A percentile compares a stretch with the other conserved stretches of the same genome.
phyloP scores from a whole-genome alignment of 2,888 invertebrate genomes.

The Synergus itoensis region DNA sequence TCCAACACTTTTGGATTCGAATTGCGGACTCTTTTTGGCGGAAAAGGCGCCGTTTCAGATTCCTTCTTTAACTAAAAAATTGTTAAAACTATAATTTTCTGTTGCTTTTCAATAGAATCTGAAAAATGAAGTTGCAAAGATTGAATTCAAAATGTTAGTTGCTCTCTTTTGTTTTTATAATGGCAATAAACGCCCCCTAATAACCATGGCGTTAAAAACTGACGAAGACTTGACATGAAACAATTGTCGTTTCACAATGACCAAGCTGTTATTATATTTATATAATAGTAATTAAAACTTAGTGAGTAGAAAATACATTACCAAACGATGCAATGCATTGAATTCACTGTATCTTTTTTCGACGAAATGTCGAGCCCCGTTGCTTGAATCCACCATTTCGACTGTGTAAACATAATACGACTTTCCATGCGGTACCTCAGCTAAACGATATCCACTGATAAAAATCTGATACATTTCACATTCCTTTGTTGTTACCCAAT shows the following conservation, averaged over 20 bases:
- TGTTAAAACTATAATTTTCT: not conserved
- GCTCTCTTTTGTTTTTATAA: not conserved
- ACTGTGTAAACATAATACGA: slow-evolving; percentile 78
- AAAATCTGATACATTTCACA: slow-evolving; percentile 76
- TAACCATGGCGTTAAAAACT: not conserved
- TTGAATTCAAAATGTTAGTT: not conserved
- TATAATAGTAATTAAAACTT: not conserved
- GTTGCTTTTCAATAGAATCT: too few relatives aligned
- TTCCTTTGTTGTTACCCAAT: slow-evolving; percentile 48
- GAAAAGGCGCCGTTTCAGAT: slow-evolving; percentile 80
- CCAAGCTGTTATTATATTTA: not conserved
- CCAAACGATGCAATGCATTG: slow-evolving; percentile 80
- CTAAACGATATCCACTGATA: slow-evolving; percentile 77
- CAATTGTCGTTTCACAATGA: not conserved
- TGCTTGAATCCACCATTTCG: slow-evolving; percentile 74
- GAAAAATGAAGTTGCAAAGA: slow-evolving; percentile 2
- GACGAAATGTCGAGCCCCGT: slow-evolving; percentile 75
- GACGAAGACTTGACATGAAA: not conserved
- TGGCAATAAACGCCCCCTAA: not conserved
- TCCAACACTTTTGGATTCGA: slow-evolving; percentile 81
- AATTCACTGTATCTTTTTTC: slow-evolving; percentile 81
- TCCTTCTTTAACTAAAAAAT: slow-evolving; percentile 78
- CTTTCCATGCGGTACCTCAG: slow-evolving; percentile 76
- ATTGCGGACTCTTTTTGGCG: slow-evolving; percentile 81
- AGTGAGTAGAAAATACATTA: slow-evolving; percentile 60